Conservation (phyloP, 2,113 vertebrate genomes). For the Menura novaehollandiae region DNA sequence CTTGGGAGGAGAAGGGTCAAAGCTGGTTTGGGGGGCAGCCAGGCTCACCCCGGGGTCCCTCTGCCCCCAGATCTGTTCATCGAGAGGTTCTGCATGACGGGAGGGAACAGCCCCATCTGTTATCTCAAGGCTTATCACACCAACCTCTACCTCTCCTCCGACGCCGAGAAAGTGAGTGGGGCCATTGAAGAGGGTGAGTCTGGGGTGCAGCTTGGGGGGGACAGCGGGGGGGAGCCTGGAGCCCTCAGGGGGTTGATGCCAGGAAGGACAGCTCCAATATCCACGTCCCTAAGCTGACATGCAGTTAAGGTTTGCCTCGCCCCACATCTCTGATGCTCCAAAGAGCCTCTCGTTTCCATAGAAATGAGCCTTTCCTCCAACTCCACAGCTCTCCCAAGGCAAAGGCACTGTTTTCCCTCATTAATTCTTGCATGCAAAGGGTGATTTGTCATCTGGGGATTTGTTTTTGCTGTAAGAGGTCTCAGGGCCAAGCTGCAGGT, state of each 20-base stretch:
- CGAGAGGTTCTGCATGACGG: slow-evolving; percentile 95
- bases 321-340: not conserved
- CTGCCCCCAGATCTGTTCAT: slow-evolving; percentile 83
- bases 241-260: not conserved
- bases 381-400: not conserved
- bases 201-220: not conserved
- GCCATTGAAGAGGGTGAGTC: slow-evolving; percentile 90
- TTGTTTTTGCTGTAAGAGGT: not conserved
- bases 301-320: not conserved
- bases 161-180: slow-evolving; percentile 87
- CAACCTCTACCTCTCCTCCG: slow-evolving; percentile 94
- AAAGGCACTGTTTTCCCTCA: not conserved
- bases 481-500: not conserved
- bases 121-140: slow-evolving; percentile 96
- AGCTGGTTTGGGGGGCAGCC: not conserved
- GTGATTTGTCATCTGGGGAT: not conserved
- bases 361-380: not conserved
- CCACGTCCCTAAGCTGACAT: fast-evolving
- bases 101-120: slow-evolving; percentile 91
- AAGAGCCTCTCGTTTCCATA: not conserved
- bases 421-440: not conserved
- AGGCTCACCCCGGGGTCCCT: not conserved
- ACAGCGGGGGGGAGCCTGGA: not conserved
- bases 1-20: not conserved
- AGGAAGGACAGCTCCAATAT: not conserved